Evolutionary conservation across 1,140 invertebrate genomes (phyloP).

Genomic region (Chironomus tepperi): DNA sequence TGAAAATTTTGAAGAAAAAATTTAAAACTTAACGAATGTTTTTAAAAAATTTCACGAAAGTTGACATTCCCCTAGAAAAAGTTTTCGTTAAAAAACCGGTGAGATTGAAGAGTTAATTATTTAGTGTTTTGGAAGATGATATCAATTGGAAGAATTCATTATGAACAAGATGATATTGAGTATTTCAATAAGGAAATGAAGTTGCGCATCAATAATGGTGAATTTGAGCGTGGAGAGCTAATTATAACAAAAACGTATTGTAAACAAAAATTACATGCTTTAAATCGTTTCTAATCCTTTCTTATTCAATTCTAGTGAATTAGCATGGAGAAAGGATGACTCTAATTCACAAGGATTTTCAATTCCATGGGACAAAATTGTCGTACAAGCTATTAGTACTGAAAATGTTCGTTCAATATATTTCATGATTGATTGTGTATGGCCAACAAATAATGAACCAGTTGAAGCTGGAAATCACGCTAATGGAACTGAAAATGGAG

Average conservation of each 20-base stretch:
- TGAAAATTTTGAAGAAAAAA: no score
- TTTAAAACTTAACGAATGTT: no score
- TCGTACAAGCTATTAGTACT: background rate
- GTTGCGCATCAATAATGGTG: background rate
- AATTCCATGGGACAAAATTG: constrained; percentile 9
- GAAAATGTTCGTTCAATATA: background rate
- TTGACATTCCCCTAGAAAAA: no score
- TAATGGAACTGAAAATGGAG: background rate
- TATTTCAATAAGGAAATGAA: background rate
- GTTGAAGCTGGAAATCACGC: background rate
- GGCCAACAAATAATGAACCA: background rate
- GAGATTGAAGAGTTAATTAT: no score
- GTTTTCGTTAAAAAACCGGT: no score
- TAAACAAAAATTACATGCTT: background rate
- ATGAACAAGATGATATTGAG: no score
- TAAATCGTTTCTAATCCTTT: background rate
- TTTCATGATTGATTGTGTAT: background rate
- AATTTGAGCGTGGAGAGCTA: background rate
- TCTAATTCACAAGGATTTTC: background rate
- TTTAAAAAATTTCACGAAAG: no score
- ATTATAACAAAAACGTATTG: background rate
- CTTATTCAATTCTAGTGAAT: background rate
- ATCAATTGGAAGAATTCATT: no score
- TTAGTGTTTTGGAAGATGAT: no score
- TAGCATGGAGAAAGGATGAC: background rate